Conservation (phyloP, 2,797 vertebrate species). For the Pipistrellus pygmaeus region DNA sequence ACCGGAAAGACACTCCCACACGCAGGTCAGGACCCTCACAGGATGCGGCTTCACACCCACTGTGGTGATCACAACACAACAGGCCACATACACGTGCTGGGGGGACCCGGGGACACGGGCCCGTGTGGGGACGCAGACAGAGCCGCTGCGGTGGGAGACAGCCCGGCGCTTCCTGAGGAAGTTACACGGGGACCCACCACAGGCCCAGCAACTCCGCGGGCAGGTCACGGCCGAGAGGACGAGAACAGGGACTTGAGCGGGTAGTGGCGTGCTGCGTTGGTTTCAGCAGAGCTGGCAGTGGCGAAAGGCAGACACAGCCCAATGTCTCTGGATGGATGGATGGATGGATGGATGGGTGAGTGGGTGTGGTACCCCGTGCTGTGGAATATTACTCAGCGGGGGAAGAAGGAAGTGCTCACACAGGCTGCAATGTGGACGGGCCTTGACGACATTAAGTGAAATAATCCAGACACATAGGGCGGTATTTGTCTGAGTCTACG, state of each 20-base stretch:
- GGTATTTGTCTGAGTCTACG: accelerated
- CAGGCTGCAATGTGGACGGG: accelerated
- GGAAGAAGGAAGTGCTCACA: accelerated
- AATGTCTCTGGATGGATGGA: background rate
- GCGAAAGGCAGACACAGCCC: background rate
- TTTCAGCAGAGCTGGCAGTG: background rate
- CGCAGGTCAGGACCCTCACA: background rate
- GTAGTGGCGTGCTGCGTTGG: accelerated
- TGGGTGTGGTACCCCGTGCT: accelerated
- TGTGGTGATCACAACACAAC: background rate
- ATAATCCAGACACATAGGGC: background rate
- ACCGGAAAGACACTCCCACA: background rate
- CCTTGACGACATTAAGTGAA: background rate
- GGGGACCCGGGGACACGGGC: background rate
- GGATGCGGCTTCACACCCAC: background rate
- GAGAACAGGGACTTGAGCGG: background rate
- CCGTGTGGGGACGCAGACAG: too few relatives aligned
- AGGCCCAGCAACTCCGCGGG: background rate
- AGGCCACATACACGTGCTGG: background rate
- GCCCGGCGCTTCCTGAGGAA: background rate
- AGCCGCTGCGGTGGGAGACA: background rate
- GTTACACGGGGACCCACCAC: background rate
- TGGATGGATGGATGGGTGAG: too few relatives aligned
- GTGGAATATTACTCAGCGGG: background rate
- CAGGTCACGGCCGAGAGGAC: background rate